Conservation (phyloP, 2,113 vertebrate species). For the Setophaga kirtlandii region DNA sequence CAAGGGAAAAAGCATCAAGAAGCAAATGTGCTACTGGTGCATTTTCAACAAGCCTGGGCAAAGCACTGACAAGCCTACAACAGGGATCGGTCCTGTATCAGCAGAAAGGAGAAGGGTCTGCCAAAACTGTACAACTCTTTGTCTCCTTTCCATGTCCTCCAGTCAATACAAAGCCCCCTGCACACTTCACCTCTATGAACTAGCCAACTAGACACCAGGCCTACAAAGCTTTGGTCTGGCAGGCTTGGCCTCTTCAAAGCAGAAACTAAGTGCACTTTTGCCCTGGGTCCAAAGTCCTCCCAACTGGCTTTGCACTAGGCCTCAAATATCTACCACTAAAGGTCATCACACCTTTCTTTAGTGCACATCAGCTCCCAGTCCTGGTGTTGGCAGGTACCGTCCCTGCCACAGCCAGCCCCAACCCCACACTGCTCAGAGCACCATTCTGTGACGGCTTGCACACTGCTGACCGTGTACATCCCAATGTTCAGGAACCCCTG, state of each 20-base stretch:
- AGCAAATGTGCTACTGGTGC: background rate
- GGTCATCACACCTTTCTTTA: background rate
- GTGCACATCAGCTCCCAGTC: background rate
- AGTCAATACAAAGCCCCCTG: background rate
- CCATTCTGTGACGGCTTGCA: fast-evolving
- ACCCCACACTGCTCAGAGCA: fast-evolving
- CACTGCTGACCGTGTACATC: background rate
- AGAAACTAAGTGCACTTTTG: background rate
- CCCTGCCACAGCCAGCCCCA: background rate
- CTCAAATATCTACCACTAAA: background rate
- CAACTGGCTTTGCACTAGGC: background rate
- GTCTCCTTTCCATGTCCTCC: background rate
- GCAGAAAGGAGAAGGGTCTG: background rate
- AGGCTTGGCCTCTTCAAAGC: background rate
- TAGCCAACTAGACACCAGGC: background rate
- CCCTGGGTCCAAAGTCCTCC: background rate
- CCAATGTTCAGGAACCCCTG: background rate
- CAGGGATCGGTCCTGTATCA: background rate
- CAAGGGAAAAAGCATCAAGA: background rate
- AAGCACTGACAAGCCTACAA: background rate
- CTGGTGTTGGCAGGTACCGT: background rate
- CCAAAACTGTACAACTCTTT: background rate
- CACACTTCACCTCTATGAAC: background rate
- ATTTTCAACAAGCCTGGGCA: background rate
- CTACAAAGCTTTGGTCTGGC: background rate